A percentile compares a stretch with the other conserved stretches of the same genome.
These are phyloP conservation scores for Gobius niger DNA, from an alignment of 2,113 vertebrate genomes.

Conservation along the genomic window DNA sequence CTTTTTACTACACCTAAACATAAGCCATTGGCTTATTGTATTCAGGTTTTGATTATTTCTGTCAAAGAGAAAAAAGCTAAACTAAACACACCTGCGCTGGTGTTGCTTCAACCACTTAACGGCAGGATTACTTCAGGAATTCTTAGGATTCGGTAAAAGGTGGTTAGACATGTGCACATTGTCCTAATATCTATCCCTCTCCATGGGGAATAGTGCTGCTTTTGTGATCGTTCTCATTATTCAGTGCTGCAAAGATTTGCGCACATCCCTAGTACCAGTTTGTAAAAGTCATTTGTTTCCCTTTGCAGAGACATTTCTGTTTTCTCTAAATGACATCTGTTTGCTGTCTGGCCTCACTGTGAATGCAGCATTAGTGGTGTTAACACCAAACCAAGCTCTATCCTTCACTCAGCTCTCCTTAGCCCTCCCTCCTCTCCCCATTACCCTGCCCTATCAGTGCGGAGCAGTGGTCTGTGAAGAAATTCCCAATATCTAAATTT, in stretches of 20 bases:
- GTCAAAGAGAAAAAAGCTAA: not conserved
- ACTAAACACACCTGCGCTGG: no score
- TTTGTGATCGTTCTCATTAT: not conserved
- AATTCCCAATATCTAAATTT: constrained; percentile 83
- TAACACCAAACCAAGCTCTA: constrained; percentile 67
- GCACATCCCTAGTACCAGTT: not conserved
- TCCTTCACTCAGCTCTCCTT: constrained; percentile 21
- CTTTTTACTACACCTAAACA: constrained; percentile 16
- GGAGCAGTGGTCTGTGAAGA: constrained; percentile 80
- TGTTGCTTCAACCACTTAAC: no score
- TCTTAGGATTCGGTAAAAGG: no score
- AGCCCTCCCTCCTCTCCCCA: constrained; percentile 45
- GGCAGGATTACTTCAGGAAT: no score
- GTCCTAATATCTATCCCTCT: not conserved
- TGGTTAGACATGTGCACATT: not conserved
- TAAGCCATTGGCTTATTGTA: constrained; percentile 21
- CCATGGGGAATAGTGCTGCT: not conserved
- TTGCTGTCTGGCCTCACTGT: constrained; percentile 4
- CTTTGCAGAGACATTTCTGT: not conserved
- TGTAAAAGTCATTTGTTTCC: not conserved
- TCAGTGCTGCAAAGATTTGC: not conserved
- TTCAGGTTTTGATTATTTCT: not conserved
- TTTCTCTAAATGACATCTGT: constrained; percentile 1
- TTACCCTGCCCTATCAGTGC: constrained; percentile 77
- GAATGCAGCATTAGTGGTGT: constrained; percentile 41